A percentile compares a stretch with the other conserved stretches of the same genome.
These are phyloP conservation scores for Tamias sibiricus DNA, from an alignment of 2,113 vertebrate species.

Conservation along the genomic window DNA sequence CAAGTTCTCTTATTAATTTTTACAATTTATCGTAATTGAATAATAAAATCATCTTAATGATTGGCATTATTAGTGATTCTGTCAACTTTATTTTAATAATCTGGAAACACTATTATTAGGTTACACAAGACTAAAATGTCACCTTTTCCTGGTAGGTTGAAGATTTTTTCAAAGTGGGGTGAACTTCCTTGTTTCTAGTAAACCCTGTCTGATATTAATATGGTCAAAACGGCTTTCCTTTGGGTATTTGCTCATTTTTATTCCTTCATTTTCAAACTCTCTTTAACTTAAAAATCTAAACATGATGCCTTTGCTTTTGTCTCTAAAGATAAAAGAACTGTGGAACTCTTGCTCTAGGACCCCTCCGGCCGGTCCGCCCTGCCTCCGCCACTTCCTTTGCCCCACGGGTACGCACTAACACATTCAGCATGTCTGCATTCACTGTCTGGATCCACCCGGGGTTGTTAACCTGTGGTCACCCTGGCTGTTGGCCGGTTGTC, in stretches of 20 bases:
- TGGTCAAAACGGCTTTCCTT: not conserved
- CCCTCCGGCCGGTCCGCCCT: too few species aligned
- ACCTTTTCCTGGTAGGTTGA: not conserved
- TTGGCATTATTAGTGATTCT: not conserved
- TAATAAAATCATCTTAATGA: not conserved
- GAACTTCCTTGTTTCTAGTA: not conserved
- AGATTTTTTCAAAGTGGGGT: not conserved
- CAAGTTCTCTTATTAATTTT: not conserved
- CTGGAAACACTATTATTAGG: not conserved
- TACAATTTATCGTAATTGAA: not conserved
- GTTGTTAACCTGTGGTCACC: too few species aligned
- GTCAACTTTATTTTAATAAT: not conserved
- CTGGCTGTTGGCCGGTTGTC: too few species aligned
- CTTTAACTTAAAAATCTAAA: not conserved
- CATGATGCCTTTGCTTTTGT: not conserved
- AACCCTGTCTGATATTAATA: not conserved
- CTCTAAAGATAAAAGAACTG: not conserved
- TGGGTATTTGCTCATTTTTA: not conserved
- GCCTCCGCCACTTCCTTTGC: too few species aligned
- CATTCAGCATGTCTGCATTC: too few species aligned
- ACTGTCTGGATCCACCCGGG: too few species aligned
- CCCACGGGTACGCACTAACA: too few species aligned
- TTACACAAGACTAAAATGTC: not conserved
- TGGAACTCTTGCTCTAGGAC: too few species aligned
- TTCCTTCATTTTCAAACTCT: not conserved